These are phyloP conservation scores for Condylostylus longicornis DNA, from an alignment of 1,140 invertebrate species.

Conservation along the genomic window DNA sequence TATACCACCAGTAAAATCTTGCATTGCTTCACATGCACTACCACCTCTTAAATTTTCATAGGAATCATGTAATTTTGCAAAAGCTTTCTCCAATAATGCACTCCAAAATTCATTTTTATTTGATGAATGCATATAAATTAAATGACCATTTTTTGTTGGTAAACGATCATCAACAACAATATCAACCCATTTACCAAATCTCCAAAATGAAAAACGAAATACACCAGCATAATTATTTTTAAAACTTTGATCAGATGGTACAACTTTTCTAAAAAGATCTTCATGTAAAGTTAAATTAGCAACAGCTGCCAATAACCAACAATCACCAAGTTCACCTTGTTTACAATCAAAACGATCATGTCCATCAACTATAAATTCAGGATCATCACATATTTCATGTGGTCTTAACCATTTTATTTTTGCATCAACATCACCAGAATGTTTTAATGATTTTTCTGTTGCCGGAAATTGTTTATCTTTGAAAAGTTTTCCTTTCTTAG, in stretches of 20 bases:
- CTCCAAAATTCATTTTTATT: slow-evolving; percentile 52
- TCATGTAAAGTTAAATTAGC: slow-evolving; percentile 50
- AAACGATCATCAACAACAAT: slow-evolving; percentile 59
- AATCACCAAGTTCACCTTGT: slow-evolving; percentile 59
- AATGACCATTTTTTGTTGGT: slow-evolving; percentile 45
- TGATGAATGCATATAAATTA: slow-evolving; percentile 50
- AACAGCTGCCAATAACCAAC: slow-evolving; percentile 58
- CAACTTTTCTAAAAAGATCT: slow-evolving; percentile 47
- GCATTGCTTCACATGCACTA: slow-evolving; percentile 50
- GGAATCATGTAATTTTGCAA: slow-evolving; percentile 56
- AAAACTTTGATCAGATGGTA: slow-evolving; percentile 53
- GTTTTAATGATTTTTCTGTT: slow-evolving; percentile 42
- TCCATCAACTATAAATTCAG: slow-evolving; percentile 49
- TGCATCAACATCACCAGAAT: too few relatives aligned
- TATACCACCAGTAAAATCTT: slow-evolving; percentile 60
- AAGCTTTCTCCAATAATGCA: slow-evolving; percentile 58
- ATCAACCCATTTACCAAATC: slow-evolving; percentile 55
- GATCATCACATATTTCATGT: slow-evolving; percentile 46
- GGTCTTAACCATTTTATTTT: slow-evolving; percentile 55
- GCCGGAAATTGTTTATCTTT: slow-evolving; percentile 60
- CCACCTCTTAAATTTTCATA: slow-evolving; percentile 59
- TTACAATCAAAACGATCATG: slow-evolving; percentile 55
- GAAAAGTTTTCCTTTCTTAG: slow-evolving; percentile 50
- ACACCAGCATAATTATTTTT: slow-evolving; percentile 45
- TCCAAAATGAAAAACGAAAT: slow-evolving; percentile 49